These are phyloP conservation scores for Cranoglanis bouderius DNA, from an alignment of 2,113 vertebrate species.

Conservation along the genomic window DNA sequence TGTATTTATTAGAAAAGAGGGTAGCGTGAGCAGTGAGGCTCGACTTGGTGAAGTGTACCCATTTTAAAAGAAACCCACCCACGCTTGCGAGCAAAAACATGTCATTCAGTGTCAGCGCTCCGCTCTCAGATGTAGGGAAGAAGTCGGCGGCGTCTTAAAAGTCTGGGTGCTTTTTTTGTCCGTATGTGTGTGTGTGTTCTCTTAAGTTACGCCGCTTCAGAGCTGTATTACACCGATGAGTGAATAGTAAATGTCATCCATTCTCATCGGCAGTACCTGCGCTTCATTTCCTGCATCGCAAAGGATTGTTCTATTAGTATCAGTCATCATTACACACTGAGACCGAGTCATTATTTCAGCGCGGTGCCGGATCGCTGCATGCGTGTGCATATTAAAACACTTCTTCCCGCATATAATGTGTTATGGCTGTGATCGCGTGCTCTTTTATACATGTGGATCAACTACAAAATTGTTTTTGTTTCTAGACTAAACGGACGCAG, in stretches of 20 bases:
- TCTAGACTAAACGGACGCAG: neutral
- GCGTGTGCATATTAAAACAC: constrained; percentile 37
- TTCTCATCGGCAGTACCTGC: constrained; percentile 36
- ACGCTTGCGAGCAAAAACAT: constrained; percentile 30
- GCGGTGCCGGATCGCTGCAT: constrained; percentile 1
- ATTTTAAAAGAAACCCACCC: constrained; percentile 31
- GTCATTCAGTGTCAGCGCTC: constrained; percentile 39
- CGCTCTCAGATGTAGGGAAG: constrained; percentile 13
- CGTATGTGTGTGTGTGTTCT: neutral
- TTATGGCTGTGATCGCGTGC: neutral
- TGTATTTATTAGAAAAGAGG: constrained; percentile 3
- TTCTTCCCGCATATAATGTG: neutral
- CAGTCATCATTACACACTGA: constrained; percentile 43
- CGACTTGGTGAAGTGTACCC: constrained; percentile 4
- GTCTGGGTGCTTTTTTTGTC: neutral
- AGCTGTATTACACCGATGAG: constrained; percentile 44
- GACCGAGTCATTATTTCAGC: constrained; percentile 45
- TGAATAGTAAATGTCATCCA: constrained; percentile 47
- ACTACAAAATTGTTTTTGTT: no score
- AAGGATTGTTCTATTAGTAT: constrained; percentile 44
- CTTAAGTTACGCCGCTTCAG: constrained; percentile 1
- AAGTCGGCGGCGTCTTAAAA: constrained; percentile 8
- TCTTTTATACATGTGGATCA: neutral
- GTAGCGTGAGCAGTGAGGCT: constrained; percentile 10
- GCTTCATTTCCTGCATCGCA: constrained; percentile 20